These are phyloP conservation scores for Zaprionus lineosus DNA, from an alignment of 2,888 invertebrate genomes.

Conservation along the genomic window DNA sequence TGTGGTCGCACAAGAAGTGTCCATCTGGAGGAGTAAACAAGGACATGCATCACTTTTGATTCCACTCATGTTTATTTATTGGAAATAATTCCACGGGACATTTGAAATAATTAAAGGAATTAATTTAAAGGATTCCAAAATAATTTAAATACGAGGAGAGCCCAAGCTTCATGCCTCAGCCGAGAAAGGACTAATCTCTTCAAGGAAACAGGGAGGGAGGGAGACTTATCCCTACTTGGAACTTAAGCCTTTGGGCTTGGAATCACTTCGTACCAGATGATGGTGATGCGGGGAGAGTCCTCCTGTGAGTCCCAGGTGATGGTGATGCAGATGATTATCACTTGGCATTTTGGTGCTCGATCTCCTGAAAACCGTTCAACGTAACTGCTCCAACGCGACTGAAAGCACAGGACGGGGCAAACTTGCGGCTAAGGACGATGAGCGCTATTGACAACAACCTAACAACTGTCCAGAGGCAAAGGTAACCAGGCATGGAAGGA, in stretches of 20 bases:
- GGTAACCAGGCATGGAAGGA: constrained; percentile 47
- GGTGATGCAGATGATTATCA: constrained; percentile 80
- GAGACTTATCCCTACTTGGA: no score
- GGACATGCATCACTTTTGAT: no score
- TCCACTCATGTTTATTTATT: no score
- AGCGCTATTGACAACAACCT: constrained; percentile 56
- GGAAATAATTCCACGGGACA: no score
- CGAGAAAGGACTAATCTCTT: not conserved
- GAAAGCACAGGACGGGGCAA: constrained; percentile 26
- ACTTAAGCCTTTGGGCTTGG: no score
- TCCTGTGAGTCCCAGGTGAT: constrained; percentile 65
- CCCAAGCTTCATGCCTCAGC: not conserved
- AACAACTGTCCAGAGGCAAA: constrained; percentile 45
- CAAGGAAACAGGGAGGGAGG: no score
- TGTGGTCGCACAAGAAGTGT: constrained; percentile 63
- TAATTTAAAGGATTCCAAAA: not conserved
- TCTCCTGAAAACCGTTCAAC: constrained; percentile 33
- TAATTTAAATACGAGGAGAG: not conserved
- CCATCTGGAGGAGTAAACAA: constrained; percentile 62
- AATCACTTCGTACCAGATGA: constrained; percentile 72
- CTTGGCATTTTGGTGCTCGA: constrained; percentile 62
- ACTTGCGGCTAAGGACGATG: constrained; percentile 2
- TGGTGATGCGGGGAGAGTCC: constrained; percentile 81
- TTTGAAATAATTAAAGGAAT: not conserved
- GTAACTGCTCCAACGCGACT: constrained; percentile 44